phyloP scores from a whole-genome alignment of 2,797 vertebrate genomes.

The Danio choprae region DNA sequence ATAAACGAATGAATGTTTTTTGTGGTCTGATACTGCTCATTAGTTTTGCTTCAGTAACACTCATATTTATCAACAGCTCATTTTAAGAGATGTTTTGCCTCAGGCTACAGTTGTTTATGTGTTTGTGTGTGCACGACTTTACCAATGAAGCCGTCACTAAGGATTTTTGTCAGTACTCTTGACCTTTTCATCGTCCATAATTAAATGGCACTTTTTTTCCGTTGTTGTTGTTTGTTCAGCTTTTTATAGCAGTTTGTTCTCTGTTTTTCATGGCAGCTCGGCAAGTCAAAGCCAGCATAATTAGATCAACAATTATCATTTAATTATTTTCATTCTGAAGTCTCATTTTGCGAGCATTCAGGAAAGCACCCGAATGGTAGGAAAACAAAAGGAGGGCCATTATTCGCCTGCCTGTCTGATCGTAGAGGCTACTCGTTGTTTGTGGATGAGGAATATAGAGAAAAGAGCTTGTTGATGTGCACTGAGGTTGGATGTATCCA shows the following conservation, averaged over 20 bases:
- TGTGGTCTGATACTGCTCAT: not conserved
- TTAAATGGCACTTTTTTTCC: conserved; percentile 82
- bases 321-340: conserved; percentile 86
- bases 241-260: conserved; percentile 68
- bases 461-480: conserved; percentile 75
- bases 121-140: conserved; percentile 31
- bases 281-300: conserved; percentile 83
- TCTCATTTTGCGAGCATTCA: conserved; percentile 80
- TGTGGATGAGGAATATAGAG: conserved; percentile 80
- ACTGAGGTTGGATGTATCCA: not conserved
- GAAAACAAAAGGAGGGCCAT: conserved; percentile 80
- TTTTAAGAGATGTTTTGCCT: conserved; percentile 14
- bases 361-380: conserved; percentile 79
- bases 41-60: conserved; percentile 26
- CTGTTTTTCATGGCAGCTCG: conserved; percentile 77
- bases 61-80: conserved; percentile 39
- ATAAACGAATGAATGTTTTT: conserved; percentile 25
- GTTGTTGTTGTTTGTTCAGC: conserved; percentile 66
- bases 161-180: conserved; percentile 82
- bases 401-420: conserved; percentile 77
- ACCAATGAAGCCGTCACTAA: conserved; percentile 74
- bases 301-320: conserved; percentile 87
- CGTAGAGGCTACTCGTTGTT: conserved; percentile 75
- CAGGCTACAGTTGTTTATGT: conserved; percentile 30
- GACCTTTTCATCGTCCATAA: conserved; percentile 83